Percentiles rank a stretch among this genome's conserved stretches.
Conservation (phyloP, 2,113 vertebrate species). For the Camelus bactrianus region DNA sequence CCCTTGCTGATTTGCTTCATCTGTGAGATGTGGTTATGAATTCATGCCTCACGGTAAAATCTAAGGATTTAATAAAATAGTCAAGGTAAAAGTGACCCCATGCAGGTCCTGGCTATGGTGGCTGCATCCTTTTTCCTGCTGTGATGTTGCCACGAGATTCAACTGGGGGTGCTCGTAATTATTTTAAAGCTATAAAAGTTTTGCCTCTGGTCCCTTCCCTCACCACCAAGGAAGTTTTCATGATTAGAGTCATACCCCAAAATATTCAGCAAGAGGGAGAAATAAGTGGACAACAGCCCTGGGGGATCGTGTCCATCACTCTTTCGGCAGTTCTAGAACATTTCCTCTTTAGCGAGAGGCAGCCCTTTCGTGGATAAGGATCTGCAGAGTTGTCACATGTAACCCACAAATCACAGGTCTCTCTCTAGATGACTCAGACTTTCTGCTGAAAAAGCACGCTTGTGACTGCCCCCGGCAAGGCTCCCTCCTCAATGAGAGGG, state of each 20-base stretch:
- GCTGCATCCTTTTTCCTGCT: background rate
- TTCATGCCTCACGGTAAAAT: background rate
- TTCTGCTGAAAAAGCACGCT: background rate
- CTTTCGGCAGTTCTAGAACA: background rate
- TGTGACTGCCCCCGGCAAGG: background rate
- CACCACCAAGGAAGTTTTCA: background rate
- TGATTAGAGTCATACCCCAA: background rate
- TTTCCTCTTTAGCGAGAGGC: background rate
- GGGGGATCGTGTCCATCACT: background rate
- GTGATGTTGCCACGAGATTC: background rate
- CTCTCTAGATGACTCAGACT: slow-evolving; percentile 44
- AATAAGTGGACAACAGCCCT: background rate
- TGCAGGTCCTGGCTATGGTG: rapidly evolving
- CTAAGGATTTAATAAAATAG: background rate
- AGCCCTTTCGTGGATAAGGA: background rate
- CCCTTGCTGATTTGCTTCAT: background rate
- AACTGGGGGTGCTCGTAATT: background rate
- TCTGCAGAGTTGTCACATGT: background rate
- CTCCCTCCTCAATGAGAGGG: slow-evolving; percentile 73
- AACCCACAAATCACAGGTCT: slow-evolving; percentile 35
- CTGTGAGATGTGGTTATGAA: background rate
- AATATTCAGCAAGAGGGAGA: background rate
- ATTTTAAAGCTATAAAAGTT: background rate
- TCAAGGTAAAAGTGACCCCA: background rate
- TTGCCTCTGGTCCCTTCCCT: background rate